phyloP scores from a whole-genome alignment of 2,888 invertebrate species.

The Malacosoma neustria region DNA sequence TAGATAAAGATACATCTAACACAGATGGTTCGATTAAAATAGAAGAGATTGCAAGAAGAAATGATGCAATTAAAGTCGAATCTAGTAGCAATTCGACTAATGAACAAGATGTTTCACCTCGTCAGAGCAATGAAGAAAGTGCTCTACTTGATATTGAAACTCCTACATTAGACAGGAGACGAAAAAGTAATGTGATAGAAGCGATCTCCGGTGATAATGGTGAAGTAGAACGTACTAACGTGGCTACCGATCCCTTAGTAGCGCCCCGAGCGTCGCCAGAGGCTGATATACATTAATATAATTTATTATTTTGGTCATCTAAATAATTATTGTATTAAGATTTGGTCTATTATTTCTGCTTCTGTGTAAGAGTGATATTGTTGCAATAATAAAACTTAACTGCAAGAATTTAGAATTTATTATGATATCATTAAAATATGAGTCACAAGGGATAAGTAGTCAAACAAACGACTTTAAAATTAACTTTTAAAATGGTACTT shows the following conservation, averaged over 20 bases:
- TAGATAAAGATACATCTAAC: conserved; percentile 28
- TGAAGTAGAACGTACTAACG: conserved; percentile 12
- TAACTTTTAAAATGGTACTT: too few relatives aligned
- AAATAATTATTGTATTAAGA: neutral
- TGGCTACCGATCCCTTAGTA: conserved; percentile 22
- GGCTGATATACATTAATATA: conserved; percentile 52
- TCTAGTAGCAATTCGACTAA: conserved; percentile 24
- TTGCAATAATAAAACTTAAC: conserved; percentile 3
- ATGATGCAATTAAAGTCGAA: conserved; percentile 23
- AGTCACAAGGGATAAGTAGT: conserved; percentile 19
- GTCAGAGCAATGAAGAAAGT: conserved; percentile 1
- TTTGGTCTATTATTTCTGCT: neutral
- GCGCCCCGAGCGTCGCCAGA: conserved; percentile 47
- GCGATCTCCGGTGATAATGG: conserved; percentile 12
- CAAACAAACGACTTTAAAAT: too few relatives aligned
- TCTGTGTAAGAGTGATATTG: conserved; percentile 1
- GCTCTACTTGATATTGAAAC: conserved; percentile 20
- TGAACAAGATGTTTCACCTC: conserved; percentile 8
- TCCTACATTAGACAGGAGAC: conserved; percentile 55
- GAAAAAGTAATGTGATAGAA: conserved; percentile 23
- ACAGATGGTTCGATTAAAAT: conserved; percentile 38
- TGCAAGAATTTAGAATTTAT: too few relatives aligned
- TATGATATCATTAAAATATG: too few relatives aligned
- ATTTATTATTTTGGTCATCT: conserved; percentile 17
- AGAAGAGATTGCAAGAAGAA: conserved; percentile 47